Base-by-base conservation (phyloP, 1,140 invertebrate genomes). In the Pantala flavescens region DNA sequence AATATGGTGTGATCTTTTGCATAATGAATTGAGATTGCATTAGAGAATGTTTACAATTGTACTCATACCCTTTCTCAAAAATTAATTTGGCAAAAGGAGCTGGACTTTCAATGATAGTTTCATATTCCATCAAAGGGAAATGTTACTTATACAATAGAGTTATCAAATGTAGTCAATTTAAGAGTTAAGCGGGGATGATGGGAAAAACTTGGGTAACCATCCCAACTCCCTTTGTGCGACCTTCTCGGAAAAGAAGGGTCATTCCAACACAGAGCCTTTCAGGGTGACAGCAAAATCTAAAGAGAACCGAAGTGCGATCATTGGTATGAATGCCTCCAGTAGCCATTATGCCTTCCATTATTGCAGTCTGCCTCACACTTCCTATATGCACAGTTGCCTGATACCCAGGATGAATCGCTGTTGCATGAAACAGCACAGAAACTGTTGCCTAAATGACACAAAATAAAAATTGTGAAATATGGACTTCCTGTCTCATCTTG, bases 301-400 rank as follows among this genome's bases (percentile, higher is more conserved):
- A 98, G 76, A 95, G 83, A 0, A 97, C 94, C 0, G 91, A 90
- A 16, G 93, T 94, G 1, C 87, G 89, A 77, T 97, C 92, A 80
- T 96, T 94, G 0, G 93, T 95, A 77, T 89, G 87, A 72, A 93
- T 84, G 42, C 86, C 86, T 55, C 80, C 80, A 7, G 83, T 80
- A 24, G 86, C 85, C 83, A 89, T 85, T 78, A 92, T 91, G 21
- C 86, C 89, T 71, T 88, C 89, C 24, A 97, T 90, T 23, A 97
- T 90, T 23, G 94, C 96, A 0, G 96, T 98, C 84, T 98, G 97
- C 12, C 95, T 84, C 19, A 99, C 93, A 80, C 96, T 98, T 0
- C 95, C 96, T 75, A 98, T 93, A 80, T 98, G 94, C 2, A 98
- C 90, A 0, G 95, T 97, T 24, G 93, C 92, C 86, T 98, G 95